Evolutionary conservation across 2,888 invertebrate species (phyloP), one percentile per base, ranked within the genome.

Genomic region (Xestia c-nigrum): DNA sequence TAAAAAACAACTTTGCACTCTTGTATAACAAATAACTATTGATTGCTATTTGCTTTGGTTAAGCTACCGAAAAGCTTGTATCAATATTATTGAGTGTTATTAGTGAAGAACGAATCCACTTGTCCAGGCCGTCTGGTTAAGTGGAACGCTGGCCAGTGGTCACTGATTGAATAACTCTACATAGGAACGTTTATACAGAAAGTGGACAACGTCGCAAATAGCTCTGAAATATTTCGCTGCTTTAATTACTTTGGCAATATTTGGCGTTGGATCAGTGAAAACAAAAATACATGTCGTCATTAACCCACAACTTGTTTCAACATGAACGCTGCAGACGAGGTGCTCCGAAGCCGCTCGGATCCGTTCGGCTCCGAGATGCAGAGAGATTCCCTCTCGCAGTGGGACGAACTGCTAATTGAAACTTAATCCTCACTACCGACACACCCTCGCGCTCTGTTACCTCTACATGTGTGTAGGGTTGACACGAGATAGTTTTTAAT

Each of bases 321-420:
- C n/a, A 57, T n/a, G 61, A 69, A 9, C 14, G 59, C 52, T 55
- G 46, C 24, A 40, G 12, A 47, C 31, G 59, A 43, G 16, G 16
- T 72, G 16, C 24, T 19, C 24, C 16, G 43, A 55, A 76, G 59
- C 40, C 38, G 31, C n/a, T 24, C 57, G 24, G 21, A 14, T 66
- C 7, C 21, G 14, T 50, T 16, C 59, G 67, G 43, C 57, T 61
- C 16, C 16, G 19, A 52, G 38, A 61, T 65, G 71, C 76, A 59
- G 65, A 80, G 47, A 63, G 70, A 74, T 61, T 70, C 65, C 52
- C 38, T 71, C 72, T 59, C 46, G 19, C 63, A 52, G 57, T 38
- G 55, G 59, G 46, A 63, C 50, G 69, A 75, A 38, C 43, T 72
- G 76, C 69, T 89, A 89, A 89, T 88, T 87, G 87, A 86, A 89